A percentile compares a stretch with the other conserved stretches of the same genome.
These are phyloP conservation scores for Psococerastis gibbosa DNA, from an alignment of 2,888 invertebrate species.

Conservation along the genomic window DNA sequence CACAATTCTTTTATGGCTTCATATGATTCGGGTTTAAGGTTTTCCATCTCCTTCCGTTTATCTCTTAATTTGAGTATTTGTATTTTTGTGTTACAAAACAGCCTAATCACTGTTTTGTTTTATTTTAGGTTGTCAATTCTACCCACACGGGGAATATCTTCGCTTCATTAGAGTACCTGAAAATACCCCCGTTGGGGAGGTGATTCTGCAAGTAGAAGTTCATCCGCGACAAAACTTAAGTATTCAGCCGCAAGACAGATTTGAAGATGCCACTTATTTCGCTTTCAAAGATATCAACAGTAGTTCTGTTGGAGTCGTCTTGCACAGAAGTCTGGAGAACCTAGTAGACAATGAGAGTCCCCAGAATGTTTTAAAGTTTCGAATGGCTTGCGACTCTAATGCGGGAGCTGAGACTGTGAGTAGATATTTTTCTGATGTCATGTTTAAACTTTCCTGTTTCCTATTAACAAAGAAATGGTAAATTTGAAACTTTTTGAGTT, in stretches of 20 bases:
- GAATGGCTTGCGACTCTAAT: conserved; percentile 53
- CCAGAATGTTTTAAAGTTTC: conserved; percentile 64
- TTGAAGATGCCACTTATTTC: conserved; percentile 52
- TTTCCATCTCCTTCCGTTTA: too few relatives aligned
- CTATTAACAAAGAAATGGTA: too few relatives aligned
- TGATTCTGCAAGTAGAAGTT: conserved; percentile 62
- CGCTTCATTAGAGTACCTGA: conserved; percentile 73
- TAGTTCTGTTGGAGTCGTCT: conserved; percentile 53
- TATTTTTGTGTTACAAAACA: too few relatives aligned
- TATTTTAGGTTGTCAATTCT: conserved; percentile 62
- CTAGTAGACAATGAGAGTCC: conserved; percentile 65
- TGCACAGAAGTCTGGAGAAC: conserved; percentile 58
- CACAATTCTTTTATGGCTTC: too few relatives aligned
- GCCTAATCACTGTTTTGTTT: conserved; percentile 14
- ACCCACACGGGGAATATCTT: conserved; percentile 62
- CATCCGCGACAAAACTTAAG: conserved; percentile 57
- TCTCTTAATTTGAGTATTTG: too few relatives aligned
- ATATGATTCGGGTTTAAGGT: too few relatives aligned
- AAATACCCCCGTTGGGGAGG: conserved; percentile 54
- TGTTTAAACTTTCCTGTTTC: too few relatives aligned
- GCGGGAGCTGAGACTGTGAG: conserved; percentile 44
- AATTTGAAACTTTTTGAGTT: too few relatives aligned
- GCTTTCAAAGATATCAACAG: conserved; percentile 53
- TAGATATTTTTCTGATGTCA: too few relatives aligned
- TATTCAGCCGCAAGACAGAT: conserved; percentile 49